Evolutionary conservation across 2,797 vertebrate species (phyloP), one percentile per base, ranked within the genome.

Genomic region (Propithecus perrieri): DNA sequence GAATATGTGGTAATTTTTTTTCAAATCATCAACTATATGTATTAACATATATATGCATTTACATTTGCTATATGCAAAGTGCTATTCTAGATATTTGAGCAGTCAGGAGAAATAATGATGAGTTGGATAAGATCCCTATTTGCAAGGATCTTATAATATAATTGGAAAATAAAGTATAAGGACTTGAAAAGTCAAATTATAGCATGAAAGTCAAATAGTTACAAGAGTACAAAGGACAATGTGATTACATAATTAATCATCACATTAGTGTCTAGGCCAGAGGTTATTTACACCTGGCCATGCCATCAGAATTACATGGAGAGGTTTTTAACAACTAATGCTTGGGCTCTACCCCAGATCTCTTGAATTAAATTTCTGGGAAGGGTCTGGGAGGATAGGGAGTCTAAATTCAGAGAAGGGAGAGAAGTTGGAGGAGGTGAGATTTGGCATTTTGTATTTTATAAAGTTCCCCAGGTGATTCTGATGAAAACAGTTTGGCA

Each of bases 101-200:
- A 94, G 46, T 30, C 53, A 85, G 4, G 53, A 79, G 12, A 94
- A 59, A 81, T 50, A 61, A 53, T 53, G 41, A 84, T 35, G 33
- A 91, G 65, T 33, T 91, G 33, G 35, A 46, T 33, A 75, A 87
- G 8, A 76, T 43, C 22, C 20, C 6, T 92, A 61, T 80, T 26
- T 65, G 30, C 20, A 67, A 92, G 43, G 43, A 63, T 57, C 41
- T 95, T 92, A 94, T 80, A 93, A 93, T 46, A 7, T 71, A 91
- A 83, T 3, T 93, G 30, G 50, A 89, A 95, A 97, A 80, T 92
- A 89, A 95, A 48, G 35, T 18, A 74, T n/a, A 89, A 67, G 22
- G 65, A 85, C 35, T 71, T 71, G 13, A 92, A 96, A 95, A 76
- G 35, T 94, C 55, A 93, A 92, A 81, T 81, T 55, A 89, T 50